Evolutionary conservation across 2,888 invertebrate genomes (phyloP), one percentile per base, ranked within the genome.

Genomic region (Idaea dimidiata): DNA sequence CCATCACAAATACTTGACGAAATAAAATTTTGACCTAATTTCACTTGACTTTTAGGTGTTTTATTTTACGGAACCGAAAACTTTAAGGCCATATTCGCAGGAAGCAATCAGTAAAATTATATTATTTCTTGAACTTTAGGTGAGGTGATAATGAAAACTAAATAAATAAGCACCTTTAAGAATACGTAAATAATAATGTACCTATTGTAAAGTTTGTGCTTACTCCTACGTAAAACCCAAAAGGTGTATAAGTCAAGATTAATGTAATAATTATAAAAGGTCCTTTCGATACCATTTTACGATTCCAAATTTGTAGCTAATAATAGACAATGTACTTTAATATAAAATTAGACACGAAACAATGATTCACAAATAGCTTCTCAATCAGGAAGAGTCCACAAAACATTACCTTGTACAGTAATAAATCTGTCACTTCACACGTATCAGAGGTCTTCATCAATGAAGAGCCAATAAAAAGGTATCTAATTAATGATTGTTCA

Each of bases 401-500:
- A 84, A 82, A 77, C 82, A 82, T 83, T 83, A 82, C 87, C 83
- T 87, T 86, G 86, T 84, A 74, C 74, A 66, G 80, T 81, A 87
- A 87, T 89, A 89, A 90, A 89, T 89, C 88, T 88, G 87, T 88
- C 89, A 84, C 83, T 84, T 78, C 78, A 79, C 81, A 82, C 79
- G 80, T 84, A 84, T 85, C 84, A 81, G 82, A 83, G 81, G 86
- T 85, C 80, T 81, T 75, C 81, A 79, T 80, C 83, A 82, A 83
- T 83, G 86, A 85, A 81, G 78, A 85, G 78, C 84, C 83, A 86
- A 87, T 87, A 87, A 86, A 82, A 80, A 83, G 77, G 78, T 84
- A 81, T 87, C 86, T 89, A 89, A 89, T 88, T 88, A 86, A 88
- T 87, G 84, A 88, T 87, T 87, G 81, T 87, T 84, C 81, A 86